Base-by-base conservation (phyloP, 2,113 vertebrate species). In the Carollia perspicillata region DNA sequence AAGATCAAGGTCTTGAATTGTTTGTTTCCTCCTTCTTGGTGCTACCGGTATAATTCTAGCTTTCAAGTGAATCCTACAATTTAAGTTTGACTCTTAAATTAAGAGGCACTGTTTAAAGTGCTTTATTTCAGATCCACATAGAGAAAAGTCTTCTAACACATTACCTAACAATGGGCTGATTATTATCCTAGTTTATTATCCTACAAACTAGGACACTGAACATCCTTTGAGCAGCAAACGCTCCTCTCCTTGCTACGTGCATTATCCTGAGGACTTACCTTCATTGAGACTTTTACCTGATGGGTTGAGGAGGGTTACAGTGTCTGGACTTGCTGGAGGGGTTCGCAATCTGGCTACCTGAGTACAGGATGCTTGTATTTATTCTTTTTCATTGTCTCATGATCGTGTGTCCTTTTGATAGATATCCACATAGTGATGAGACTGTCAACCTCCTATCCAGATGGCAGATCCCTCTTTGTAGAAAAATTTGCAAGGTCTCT, bases 401-500 rank as follows among this genome's bases (percentile, higher is more conserved):
- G 58, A 85, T 95, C 77, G 55, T 88, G 35, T 95, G 90, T 92
- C 49, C 75, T 96, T 93, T 97, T 92, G 97, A 90, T 94, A 95
- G 90, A 95, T 69, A 94, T 72, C 95, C 92, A 96, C 1, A 14
- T 35, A 68, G 93, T 0, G 18, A 72, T 55, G 71, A 95, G 66
- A n/a, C 58, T 84, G 23, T 95, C 95, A 97, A 96, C 92, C 75
- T 95, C 53, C 69, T 93, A 94, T 95, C 90, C 97, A 97, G 95
- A 97, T 95, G 97, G 94, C 94, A 88, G 71, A 95, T 18, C 58
- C 78, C 92, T 93, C 93, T 95, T 97, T 92, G 80, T 95, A 92
- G 90, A 68, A 93, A 95, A 92, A 71, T 96, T 95, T 97, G 90
- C 80, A 93, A 97, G 84, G 84, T 95, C 80, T 66, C 84, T 97